phyloP scores from a whole-genome alignment of 1,140 invertebrate species.

The Drosophila ironensis region DNA sequence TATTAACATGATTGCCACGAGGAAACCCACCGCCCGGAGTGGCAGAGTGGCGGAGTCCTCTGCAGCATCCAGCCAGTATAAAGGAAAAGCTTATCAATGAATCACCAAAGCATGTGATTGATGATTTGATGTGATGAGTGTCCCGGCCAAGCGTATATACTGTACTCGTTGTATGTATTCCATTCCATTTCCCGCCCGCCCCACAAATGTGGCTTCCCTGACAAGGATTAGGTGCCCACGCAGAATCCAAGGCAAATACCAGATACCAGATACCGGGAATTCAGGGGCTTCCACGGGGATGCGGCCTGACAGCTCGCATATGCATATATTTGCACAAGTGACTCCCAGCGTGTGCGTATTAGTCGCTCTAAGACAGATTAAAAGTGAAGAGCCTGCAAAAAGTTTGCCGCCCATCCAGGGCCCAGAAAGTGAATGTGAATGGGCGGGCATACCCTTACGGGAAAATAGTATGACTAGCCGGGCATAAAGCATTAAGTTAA shows the following conservation, averaged over 20 bases:
- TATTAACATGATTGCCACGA: slow-evolving; percentile 75
- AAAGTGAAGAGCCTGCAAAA: slow-evolving; percentile 70
- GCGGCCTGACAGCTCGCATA: slow-evolving; percentile 61
- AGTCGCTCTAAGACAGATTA: slow-evolving; percentile 63
- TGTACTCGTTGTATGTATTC: slow-evolving; percentile 12
- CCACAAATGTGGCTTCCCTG: slow-evolving; percentile 60
- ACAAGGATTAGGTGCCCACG: slow-evolving; percentile 66
- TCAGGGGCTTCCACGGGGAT: slow-evolving; percentile 5
- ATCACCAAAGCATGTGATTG: slow-evolving; percentile 77
- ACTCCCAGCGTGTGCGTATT: slow-evolving; percentile 27
- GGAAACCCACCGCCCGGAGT: slow-evolving; percentile 1
- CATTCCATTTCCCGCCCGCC: slow-evolving; percentile 28
- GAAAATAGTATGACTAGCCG: not conserved
- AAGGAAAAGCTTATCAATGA: slow-evolving; percentile 69
- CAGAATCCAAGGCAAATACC: slow-evolving; percentile 42
- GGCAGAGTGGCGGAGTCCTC: slow-evolving; percentile 3
- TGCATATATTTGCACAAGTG: slow-evolving; percentile 43
- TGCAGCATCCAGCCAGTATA: not conserved
- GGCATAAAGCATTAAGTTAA: not conserved
- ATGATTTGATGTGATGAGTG: slow-evolving; percentile 69
- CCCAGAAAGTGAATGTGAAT: too few species aligned
- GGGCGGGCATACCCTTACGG: slow-evolving; percentile 13
- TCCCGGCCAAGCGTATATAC: not conserved
- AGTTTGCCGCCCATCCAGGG: slow-evolving; percentile 25
- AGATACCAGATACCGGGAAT: slow-evolving; percentile 48